phyloP scores from a whole-genome alignment of 1,140 invertebrate genomes.

The Doryteuthis pealeii region DNA sequence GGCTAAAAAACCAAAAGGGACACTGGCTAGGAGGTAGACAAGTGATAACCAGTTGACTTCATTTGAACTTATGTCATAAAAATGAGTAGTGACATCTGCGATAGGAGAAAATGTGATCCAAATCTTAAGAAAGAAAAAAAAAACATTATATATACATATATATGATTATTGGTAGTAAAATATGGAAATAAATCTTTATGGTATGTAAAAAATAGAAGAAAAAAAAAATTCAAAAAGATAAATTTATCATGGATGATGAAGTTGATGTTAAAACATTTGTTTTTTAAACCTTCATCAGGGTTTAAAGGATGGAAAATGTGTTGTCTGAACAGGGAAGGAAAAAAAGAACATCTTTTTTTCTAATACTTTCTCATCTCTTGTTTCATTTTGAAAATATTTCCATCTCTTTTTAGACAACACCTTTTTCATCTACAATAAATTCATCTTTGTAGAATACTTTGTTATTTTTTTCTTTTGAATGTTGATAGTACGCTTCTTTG shows the following conservation, averaged over 20 bases:
- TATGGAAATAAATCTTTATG: conserved; percentile 5
- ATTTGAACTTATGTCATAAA: conserved; percentile 52
- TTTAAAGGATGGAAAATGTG: background rate
- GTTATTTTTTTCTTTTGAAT: too few relatives aligned
- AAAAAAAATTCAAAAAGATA: background rate
- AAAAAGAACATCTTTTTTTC: too few relatives aligned
- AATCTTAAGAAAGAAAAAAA: conserved; percentile 49
- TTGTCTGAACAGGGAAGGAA: too few relatives aligned
- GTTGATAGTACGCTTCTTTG: too few relatives aligned
- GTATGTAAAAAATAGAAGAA: background rate
- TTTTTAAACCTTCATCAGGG: background rate
- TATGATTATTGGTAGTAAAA: too few relatives aligned
- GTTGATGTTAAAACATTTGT: background rate
- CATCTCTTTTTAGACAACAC: too few relatives aligned
- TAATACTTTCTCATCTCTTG: background rate
- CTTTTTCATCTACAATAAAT: too few relatives aligned
- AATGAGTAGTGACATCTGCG: conserved; percentile 58
- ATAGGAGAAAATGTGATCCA: conserved; percentile 64
- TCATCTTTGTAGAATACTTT: too few relatives aligned
- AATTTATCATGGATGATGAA: too few relatives aligned
- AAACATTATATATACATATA: conserved; percentile 9
- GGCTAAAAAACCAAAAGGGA: conserved; percentile 61
- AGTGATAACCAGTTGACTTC: conserved; percentile 60
- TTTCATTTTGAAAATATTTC: too few relatives aligned
- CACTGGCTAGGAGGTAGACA: conserved; percentile 59